phyloP scores from a whole-genome alignment of 2,113 vertebrate genomes.

The Mola mola region DNA sequence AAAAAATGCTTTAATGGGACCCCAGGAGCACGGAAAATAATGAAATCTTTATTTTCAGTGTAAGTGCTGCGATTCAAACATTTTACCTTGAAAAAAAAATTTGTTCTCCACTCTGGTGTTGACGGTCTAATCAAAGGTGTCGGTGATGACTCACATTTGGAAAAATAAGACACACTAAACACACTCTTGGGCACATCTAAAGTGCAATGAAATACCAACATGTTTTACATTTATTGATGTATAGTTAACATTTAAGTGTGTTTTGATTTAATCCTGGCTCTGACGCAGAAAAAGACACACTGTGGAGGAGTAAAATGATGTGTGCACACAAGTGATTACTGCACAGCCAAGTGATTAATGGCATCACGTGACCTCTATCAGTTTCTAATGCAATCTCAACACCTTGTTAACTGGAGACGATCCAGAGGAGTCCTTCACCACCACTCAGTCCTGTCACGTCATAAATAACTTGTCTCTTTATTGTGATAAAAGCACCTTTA shows the following conservation, averaged over 20 bases:
- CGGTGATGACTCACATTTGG: constrained; percentile 79
- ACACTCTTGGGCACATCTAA: background rate
- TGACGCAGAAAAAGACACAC: background rate
- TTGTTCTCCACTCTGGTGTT: constrained; percentile 72
- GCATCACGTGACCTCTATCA: constrained; percentile 33
- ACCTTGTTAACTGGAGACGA: constrained; percentile 49
- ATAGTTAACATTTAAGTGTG: background rate
- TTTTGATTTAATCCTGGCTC: background rate
- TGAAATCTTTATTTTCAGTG: no score
- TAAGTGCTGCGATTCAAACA: no score
- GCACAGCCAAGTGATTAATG: constrained; percentile 25
- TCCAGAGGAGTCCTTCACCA: no score
- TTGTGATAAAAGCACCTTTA: background rate
- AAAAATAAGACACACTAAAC: constrained; percentile 54
- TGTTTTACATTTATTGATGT: no score
- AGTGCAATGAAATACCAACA: background rate
- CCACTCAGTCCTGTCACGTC: no score
- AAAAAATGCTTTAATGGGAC: no score
- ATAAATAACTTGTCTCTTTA: constrained; percentile 20
- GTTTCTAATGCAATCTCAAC: constrained; percentile 16
- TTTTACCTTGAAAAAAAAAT: no score
- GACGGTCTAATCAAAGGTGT: constrained; percentile 66
- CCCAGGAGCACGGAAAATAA: no score
- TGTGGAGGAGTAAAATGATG: no score
- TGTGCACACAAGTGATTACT: constrained; percentile 1